phyloP scores from a whole-genome alignment of 2,888 invertebrate species.

The Apodemia duryi region DNA sequence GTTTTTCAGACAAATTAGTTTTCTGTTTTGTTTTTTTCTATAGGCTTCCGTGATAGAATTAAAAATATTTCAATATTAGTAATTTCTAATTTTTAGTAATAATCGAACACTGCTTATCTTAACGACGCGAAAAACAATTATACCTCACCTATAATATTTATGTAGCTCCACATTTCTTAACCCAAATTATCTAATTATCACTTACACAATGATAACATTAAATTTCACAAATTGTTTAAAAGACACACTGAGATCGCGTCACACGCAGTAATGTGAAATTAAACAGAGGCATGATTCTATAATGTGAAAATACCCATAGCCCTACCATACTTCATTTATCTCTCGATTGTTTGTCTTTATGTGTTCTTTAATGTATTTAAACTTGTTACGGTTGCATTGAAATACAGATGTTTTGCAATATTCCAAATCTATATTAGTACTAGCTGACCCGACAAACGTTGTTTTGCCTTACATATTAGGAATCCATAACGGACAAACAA shows the following conservation, averaged over 20 bases:
- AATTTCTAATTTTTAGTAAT: too few relatives aligned
- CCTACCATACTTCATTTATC: neutral
- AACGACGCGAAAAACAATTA: neutral
- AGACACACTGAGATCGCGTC: constrained; percentile 6
- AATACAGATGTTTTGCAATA: neutral
- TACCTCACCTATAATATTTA: neutral
- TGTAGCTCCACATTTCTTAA: neutral
- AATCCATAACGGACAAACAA: too few relatives aligned
- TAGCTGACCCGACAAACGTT: too few relatives aligned
- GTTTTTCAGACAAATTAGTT: too few relatives aligned
- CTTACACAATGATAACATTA: neutral
- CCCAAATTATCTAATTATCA: neutral
- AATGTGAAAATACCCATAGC: neutral
- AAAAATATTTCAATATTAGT: too few relatives aligned
- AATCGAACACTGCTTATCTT: too few relatives aligned
- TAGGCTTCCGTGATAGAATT: too few relatives aligned
- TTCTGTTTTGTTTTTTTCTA: too few relatives aligned
- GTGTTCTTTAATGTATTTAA: neutral
- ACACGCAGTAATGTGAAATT: neutral
- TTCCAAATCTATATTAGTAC: neutral
- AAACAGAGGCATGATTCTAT: neutral
- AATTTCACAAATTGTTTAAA: constrained; percentile 1
- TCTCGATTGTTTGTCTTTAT: neutral
- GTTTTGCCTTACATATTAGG: too few relatives aligned
- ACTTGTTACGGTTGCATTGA: neutral